These are phyloP conservation scores for Megalopta genalis DNA, from an alignment of 1,140 invertebrate genomes.

Conservation along the genomic window DNA sequence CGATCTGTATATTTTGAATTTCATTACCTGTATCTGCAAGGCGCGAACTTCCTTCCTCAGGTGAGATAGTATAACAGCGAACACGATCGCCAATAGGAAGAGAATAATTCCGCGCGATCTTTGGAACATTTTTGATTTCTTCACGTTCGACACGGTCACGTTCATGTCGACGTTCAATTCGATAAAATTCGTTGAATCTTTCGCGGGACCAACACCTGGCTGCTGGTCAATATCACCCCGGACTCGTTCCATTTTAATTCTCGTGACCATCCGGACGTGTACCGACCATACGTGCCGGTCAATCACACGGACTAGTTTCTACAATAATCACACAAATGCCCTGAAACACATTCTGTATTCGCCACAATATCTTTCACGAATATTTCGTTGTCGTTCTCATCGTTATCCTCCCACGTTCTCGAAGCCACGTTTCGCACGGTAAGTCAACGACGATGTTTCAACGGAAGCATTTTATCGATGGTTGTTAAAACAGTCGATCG, in stretches of 20 bases:
- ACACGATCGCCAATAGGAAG: slow-evolving; percentile 50
- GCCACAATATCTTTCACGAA: neutral
- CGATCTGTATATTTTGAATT: no score
- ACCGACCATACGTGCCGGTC: neutral
- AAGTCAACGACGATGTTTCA: no score
- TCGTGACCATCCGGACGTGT: slow-evolving; percentile 36
- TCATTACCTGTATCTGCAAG: slow-evolving; percentile 66
- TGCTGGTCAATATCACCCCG: slow-evolving; percentile 52
- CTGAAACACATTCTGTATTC: slow-evolving; percentile 44
- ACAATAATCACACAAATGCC: slow-evolving; percentile 22
- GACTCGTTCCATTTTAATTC: slow-evolving; percentile 54
- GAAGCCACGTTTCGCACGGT: no score
- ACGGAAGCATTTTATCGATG: neutral
- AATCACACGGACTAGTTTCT: slow-evolving; percentile 27
- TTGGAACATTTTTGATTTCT: slow-evolving; percentile 65
- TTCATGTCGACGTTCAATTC: slow-evolving; percentile 74
- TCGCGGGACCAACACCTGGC: slow-evolving; percentile 40
- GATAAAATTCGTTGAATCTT: slow-evolving; percentile 61
- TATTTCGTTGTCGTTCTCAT: neutral
- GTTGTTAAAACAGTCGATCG: neutral
- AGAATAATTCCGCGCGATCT: slow-evolving; percentile 50
- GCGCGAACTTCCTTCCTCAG: slow-evolving; percentile 62
- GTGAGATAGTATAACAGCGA: slow-evolving; percentile 52
- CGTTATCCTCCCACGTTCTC: no score
- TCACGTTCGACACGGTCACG: slow-evolving; percentile 64